Evolutionary conservation across 2,888 invertebrate species (phyloP), one percentile per base, ranked within the genome.

Genomic region (Branchellion lobata): DNA sequence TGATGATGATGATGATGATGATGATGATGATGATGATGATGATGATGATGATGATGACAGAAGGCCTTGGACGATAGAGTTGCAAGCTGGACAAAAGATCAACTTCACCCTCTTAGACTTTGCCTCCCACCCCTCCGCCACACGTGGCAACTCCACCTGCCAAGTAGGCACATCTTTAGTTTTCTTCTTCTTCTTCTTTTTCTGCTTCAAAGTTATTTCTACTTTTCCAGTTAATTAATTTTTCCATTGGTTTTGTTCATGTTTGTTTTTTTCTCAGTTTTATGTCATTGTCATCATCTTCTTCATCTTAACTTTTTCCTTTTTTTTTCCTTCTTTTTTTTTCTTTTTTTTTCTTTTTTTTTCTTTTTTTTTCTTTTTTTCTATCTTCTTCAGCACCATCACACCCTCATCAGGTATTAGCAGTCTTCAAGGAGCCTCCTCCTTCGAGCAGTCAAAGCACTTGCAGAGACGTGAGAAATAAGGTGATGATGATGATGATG

Each of bases 51-150:
- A 75, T 18, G 57, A 40, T 5, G 21, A 57, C n/a, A 57, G 61
- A 57, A 57, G n/a, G 14, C 65, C 77, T 14, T 77, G 77, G 77
- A 77, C 27, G 27, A 77, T 77, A 8, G 36, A 33, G 1, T 21
- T 77, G 57, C 47, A 31, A 3, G 2, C 24, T 1, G 77, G 77
- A 29, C 77, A 77, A 21, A 57, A 34, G 1, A 77, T 77, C 77
- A 77, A 77, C 40, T 61, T 77, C n/a, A 77, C 77, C 11, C 77
- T 77, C 65, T n/a, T 34, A n/a, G 77, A 77, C 53, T 77, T 77
- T 34, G 61, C 21, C 31, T 69, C 69, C 3, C 31, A 1, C 31
- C 21, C 21, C 1, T 27, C 29, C 69, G 21, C 21, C 31, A 31
- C 29, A 3, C 33, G 31, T 31, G 0, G n/a, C 5, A 29, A 33